Conservation (phyloP, 2,888 invertebrate species). For the Iselma pallidipennis region DNA sequence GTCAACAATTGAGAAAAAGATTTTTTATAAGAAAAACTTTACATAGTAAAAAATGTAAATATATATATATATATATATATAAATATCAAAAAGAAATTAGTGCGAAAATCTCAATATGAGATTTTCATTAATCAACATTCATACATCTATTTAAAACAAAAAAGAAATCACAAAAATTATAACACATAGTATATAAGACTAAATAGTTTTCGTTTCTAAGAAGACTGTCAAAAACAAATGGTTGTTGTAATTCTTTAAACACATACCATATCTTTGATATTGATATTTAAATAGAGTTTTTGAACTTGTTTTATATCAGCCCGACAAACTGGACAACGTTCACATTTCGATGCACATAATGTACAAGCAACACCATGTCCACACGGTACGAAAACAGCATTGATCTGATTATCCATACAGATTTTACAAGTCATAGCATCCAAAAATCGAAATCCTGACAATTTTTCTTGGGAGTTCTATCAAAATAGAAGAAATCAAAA, state of each 20-base stretch:
- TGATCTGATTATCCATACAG: conserved; percentile 83
- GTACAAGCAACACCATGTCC: conserved; percentile 85
- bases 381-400: conserved; percentile 85
- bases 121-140: conserved; percentile 21
- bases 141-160: conserved; percentile 9
- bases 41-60: conserved; percentile 43
- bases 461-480: conserved; percentile 61
- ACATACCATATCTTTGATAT: conserved; percentile 53
- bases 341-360: conserved; percentile 74
- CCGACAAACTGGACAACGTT: conserved; percentile 76
- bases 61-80: conserved; percentile 4
- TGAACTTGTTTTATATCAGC: conserved; percentile 70
- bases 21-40: conserved; percentile 36
- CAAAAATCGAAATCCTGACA: conserved; percentile 56
- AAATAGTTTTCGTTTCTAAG: conserved; percentile 22
- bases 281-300: conserved; percentile 71
- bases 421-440: conserved; percentile 82
- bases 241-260: conserved; percentile 4
- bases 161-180: conserved; percentile 21
- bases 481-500: conserved; percentile 19
- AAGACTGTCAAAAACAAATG: conserved; percentile 21
- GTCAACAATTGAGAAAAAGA: conserved; percentile 24
- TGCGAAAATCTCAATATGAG: conserved; percentile 47
- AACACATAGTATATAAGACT: too few species aligned
- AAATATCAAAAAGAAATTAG: neutral